Evolutionary conservation across 2,888 invertebrate genomes (phyloP), one percentile per base, ranked within the genome.

Genomic region (Acleris laterana): DNA sequence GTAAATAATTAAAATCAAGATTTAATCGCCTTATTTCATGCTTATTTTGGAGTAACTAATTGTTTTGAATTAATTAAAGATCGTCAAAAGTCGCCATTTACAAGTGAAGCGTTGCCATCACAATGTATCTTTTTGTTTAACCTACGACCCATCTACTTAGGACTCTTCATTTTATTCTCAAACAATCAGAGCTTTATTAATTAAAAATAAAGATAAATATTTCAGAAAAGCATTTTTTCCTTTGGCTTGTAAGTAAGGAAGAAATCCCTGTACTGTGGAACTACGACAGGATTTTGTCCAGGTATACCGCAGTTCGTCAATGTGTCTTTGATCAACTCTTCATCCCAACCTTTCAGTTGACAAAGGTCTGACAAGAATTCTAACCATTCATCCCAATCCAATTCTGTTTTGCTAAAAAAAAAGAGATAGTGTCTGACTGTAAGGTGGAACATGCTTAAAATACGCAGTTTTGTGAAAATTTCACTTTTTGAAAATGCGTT

Each of bases 221-320:
- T 20, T 52, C 22, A 66, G 42, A 66, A 66, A 5, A 17, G 56
- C 46, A 71, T 66, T 63, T 85, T 85, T 16, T 82, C 79, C 62
- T 81, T 88, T 0, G 85, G 83, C 63, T 80, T 85, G 63, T 80
- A 89, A 0, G 83, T 85, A 0, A 74, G 62, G 70, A 87, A 90
- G 72, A 80, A 90, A 22, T 79, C 79, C 63, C 83, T 78, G 53
- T 85, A 91, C 20, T 83, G 80, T 0, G 90, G 89, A 0, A 87
- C 77, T 0, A 69, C 48, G 0, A 89, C 85, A 0, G 81, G 76
- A 0, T 67, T 68, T 52, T 84, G 81, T 0, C 88, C 90, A 0
- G 90, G 89, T 0, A 85, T 65, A 0, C 90, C 90, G 55, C 90
- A 89, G 70, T 87, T 88, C 0, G 84, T 88, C 11, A 91, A 68